These are phyloP conservation scores for Ibidorhyncha struthersii DNA, from an alignment of 2,113 vertebrate species.

Conservation along the genomic window DNA sequence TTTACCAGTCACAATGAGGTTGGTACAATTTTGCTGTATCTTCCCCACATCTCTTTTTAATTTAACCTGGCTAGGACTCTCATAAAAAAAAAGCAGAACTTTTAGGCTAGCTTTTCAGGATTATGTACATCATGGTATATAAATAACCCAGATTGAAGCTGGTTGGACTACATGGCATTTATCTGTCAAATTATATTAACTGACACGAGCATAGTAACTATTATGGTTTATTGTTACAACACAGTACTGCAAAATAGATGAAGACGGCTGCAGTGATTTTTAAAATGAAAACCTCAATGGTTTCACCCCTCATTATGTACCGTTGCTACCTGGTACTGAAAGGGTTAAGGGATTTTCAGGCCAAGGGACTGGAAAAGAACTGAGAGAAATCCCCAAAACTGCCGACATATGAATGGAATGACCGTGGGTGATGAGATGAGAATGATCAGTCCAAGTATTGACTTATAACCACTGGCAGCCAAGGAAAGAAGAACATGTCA, in stretches of 20 bases:
- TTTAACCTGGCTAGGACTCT: background rate
- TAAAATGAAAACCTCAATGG: background rate
- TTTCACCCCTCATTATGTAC: background rate
- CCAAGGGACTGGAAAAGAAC: slow-evolving; percentile 13
- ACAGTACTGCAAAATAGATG: background rate
- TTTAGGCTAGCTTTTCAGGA: background rate
- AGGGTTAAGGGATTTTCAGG: slow-evolving; percentile 23
- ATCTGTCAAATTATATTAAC: background rate
- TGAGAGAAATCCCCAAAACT: background rate
- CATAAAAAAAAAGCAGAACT: background rate
- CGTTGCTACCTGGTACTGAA: background rate
- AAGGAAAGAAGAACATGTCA: slow-evolving; percentile 48
- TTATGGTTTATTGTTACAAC: background rate
- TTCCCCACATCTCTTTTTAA: background rate
- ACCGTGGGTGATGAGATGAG: background rate
- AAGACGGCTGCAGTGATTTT: background rate
- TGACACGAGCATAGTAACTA: background rate
- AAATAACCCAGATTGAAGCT: background rate
- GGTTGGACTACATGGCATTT: background rate
- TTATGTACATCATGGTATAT: background rate
- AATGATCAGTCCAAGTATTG: slow-evolving; percentile 16
- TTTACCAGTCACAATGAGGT: background rate
- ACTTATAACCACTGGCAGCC: slow-evolving; percentile 24
- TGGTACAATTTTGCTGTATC: background rate
- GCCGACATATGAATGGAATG: slow-evolving; percentile 30